Base-by-base conservation (phyloP, 2,888 invertebrate species). In the Campaea margaritaria region DNA sequence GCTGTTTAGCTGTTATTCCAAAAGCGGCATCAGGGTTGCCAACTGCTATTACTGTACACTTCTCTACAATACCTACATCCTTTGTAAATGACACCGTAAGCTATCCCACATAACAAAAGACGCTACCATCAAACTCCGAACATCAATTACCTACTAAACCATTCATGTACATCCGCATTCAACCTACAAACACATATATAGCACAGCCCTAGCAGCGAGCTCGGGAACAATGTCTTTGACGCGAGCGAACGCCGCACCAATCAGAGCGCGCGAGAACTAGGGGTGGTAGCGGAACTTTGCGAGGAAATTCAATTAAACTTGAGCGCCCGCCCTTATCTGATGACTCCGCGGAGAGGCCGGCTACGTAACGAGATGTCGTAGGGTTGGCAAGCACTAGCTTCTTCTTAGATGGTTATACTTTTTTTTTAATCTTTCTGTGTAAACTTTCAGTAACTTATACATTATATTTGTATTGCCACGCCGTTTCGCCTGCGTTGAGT, bases 261-360 rank as follows among this genome's bases (percentile, higher is more conserved):
- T 91, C 89, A 89, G 79, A 78, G 82, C 76, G 75, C 76, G 59
- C 62, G 75, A 73, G 74, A 71, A 75, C 69, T 74, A 75, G 80
- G 85, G 87, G 89, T 89, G 85, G 87, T 83, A 75, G 75, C 88
- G 85, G 87, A 91, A 91, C 89, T 91, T 91, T 89, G 85, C 76
- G 82, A 82, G 85, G 82, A 78, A 83, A 89, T 91, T 91, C 91
- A 91, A 91, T 91, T 91, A 91, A 91, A 91, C 90, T 91, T 91
- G 89, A 86, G 85, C 88, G 83, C 83, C 88, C 86, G 79, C 87
- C 83, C 85, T 90, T 89, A 90, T 91, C 91, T 89, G 91, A 90
- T 91, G 82, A 79, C 83, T 83, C 87, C 85, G 85, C 82, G 60
- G 60, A 83, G 89, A 89, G 86, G 80, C 75, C 75, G 74, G 84